phyloP scores from a whole-genome alignment of 2,888 invertebrate species.

The Apodemia mormo region DNA sequence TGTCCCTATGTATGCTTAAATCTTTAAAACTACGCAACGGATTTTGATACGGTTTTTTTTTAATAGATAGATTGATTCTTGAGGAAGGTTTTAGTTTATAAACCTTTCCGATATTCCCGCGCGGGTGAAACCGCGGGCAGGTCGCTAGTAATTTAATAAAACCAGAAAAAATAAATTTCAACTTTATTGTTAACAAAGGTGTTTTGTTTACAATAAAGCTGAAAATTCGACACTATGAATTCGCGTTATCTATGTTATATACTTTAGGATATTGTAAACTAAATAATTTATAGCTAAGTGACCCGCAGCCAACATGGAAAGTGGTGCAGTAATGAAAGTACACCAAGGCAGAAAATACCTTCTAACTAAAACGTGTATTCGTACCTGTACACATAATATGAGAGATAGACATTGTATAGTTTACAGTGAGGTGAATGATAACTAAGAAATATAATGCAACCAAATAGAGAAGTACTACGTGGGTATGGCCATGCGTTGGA shows the following conservation, averaged over 20 bases:
- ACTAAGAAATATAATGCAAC: constrained; percentile 41
- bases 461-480: constrained; percentile 41
- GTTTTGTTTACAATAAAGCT: too few species aligned
- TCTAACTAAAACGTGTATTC: not conserved
- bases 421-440: constrained; percentile 30
- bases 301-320: not conserved
- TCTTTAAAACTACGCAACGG: too few species aligned
- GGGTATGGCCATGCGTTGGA: constrained; percentile 63
- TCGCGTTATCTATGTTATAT: not conserved
- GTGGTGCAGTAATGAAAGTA: not conserved
- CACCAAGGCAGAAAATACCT: not conserved
- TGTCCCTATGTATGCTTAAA: too few species aligned
- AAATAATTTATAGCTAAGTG: not conserved
- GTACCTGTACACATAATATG: not conserved
- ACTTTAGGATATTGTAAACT: not conserved
- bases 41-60: too few species aligned
- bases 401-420: constrained; percentile 25
- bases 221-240: too few species aligned
- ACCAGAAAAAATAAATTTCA: too few species aligned
- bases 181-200: too few species aligned
- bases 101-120: too few species aligned
- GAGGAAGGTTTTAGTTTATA: too few species aligned
- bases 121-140: too few species aligned
- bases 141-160: too few species aligned
- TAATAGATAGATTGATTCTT: too few species aligned